A percentile compares a stretch with the other conserved stretches of the same genome.
These are phyloP conservation scores for Sminthurides aquaticus DNA, from an alignment of 2,888 invertebrate species.

Conservation along the genomic window DNA sequence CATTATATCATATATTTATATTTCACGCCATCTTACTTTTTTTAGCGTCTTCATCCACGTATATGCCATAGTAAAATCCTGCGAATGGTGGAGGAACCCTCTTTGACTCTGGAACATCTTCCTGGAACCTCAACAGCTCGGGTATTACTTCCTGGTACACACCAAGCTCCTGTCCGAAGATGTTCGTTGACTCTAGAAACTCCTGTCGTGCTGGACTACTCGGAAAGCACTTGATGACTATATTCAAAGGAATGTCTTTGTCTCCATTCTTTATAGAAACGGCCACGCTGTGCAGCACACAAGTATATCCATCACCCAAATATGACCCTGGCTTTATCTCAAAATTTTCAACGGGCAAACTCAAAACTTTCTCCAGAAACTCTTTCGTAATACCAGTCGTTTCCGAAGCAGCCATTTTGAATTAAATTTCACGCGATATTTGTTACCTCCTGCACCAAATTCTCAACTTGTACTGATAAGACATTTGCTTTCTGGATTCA, in stretches of 20 bases:
- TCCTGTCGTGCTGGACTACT: neutral
- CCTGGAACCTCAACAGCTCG: neutral
- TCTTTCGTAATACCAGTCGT: conserved; percentile 1
- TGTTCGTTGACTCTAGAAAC: neutral
- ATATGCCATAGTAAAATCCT: neutral
- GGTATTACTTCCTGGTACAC: neutral
- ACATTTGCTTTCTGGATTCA: too few species aligned
- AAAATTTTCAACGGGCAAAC: neutral
- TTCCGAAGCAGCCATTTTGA: neutral
- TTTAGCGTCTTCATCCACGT: neutral
- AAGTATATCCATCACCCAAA: conserved; percentile 4
- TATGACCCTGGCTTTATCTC: conserved; percentile 2
- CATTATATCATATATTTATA: too few species aligned
- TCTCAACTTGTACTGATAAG: too few species aligned
- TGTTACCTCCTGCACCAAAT: too few species aligned
- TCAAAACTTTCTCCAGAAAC: conserved; percentile 8
- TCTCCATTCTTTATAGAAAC: neutral
- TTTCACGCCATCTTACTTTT: too few species aligned
- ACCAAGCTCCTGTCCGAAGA: neutral
- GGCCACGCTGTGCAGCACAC: conserved; percentile 8
- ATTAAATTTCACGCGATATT: too few species aligned
- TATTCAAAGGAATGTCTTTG: neutral
- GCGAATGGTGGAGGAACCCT: neutral
- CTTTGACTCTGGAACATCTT: neutral
- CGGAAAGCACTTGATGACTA: neutral